Percentiles rank a stretch among this genome's conserved stretches.
Conservation (phyloP, 92 coral and sea anemone genomes). For the Porites rus region DNA sequence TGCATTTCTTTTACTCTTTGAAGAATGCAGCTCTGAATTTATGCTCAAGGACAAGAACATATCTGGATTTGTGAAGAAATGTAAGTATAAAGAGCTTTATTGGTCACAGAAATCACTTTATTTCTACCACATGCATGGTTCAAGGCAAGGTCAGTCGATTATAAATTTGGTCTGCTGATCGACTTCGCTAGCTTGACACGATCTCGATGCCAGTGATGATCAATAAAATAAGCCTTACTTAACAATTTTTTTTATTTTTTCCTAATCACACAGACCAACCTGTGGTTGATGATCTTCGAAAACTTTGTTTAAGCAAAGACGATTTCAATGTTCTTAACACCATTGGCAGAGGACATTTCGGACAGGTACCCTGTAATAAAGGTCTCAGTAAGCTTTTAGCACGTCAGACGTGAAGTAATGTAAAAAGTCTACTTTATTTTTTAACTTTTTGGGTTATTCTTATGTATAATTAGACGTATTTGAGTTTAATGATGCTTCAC, state of each 20-base stretch:
- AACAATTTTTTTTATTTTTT: not conserved
- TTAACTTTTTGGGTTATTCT: not conserved
- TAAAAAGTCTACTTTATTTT: too few species aligned
- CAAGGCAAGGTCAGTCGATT: not conserved
- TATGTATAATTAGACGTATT: too few species aligned
- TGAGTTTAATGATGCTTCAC: not conserved
- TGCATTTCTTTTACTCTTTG: slow-evolving; percentile 91
- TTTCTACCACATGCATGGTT: not conserved
- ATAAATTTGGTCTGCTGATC: not conserved
- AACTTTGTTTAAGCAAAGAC: slow-evolving; percentile 74
- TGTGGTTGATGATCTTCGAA: slow-evolving; percentile 79
- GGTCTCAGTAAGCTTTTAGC: too few species aligned
- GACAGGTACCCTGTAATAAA: slow-evolving; percentile 71
- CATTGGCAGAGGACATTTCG: slow-evolving; percentile 99
- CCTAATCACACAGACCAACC: slow-evolving; percentile 62
- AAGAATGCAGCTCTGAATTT: slow-evolving; percentile 85
- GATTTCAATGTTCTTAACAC: slow-evolving; percentile 91
- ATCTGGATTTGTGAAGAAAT: slow-evolving; percentile 86
- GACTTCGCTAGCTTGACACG: too few species aligned
- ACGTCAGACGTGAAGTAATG: too few species aligned
- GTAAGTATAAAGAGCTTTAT: slow-evolving; percentile 64
- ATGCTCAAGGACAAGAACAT: slow-evolving; percentile 92
- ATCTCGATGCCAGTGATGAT: too few species aligned
- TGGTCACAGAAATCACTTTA: not conserved
- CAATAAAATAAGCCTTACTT: not conserved